Evolutionary conservation across 2,888 invertebrate genomes (phyloP), one percentile per base, ranked within the genome.

Genomic region (Oligia strigilis): DNA sequence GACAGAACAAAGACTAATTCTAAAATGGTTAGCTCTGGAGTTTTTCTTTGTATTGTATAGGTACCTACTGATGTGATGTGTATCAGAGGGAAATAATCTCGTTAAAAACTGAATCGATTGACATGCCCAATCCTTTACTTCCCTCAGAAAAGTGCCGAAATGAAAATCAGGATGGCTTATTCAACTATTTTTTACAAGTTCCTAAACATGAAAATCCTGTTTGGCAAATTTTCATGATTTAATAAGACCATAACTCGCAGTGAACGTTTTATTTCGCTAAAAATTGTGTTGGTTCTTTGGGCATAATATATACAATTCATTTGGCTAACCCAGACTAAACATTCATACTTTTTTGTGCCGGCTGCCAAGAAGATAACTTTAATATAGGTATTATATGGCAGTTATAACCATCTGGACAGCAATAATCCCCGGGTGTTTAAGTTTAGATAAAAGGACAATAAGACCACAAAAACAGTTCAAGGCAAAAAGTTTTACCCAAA

Each of bases 401-500:
- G 81, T 66, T 81, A 81, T 66, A 71, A 73, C 62, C 69, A 74
- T 77, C 58, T 77, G 81, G 85, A 49, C 67, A n/a, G 62, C 55
- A 78, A 72, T 82, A 75, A 85, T 66, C 40, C 72, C 17, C 23
- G 40, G 55, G 65, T 70, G 49, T 74, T 85, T 77, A 84, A 84
- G 77, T 82, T 82, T 75, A 58, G 23, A 67, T 43, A 52, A 64
- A 87, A 67, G 64, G 72, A 70, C 74, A 81, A 79, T 58, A 65
- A 14, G 13, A n/a, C 72, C 64, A 65, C 77, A 78, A 80, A 65
- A 87, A 81, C 46, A 78, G 64, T 67, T 73, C 71, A 78, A 80
- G 78, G 82, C 83, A 83, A 87, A 80, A 73, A 78, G 78, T 83
- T 86, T 83, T 78, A 82, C 72, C 73, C 65, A 85, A 89, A 88